Evolutionary conservation across 2,888 invertebrate species (phyloP).

Genomic region (Melipona beecheii): DNA sequence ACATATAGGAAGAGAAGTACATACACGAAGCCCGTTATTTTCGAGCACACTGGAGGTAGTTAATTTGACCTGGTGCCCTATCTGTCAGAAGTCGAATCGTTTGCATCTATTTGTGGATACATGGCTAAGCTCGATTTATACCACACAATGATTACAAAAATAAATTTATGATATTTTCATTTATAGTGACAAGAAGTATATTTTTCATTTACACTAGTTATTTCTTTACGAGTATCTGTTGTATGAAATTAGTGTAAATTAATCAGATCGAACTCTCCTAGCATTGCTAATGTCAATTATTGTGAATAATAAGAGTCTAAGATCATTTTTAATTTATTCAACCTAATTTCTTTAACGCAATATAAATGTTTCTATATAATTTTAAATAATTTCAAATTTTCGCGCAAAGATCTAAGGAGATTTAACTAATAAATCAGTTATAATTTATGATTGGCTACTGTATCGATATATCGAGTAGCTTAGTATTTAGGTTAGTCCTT

Average conservation of each 20-base stretch:
- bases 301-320: not conserved
- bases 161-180: conserved; percentile 29
- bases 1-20: conserved; percentile 15
- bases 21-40: conserved; percentile 66
- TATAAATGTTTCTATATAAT: not conserved
- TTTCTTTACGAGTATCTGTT: not conserved
- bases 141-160: conserved; percentile 38
- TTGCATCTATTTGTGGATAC: conserved; percentile 74
- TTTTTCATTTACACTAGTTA: not conserved
- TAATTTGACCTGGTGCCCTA: conserved; percentile 77
- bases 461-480: conserved; percentile 61
- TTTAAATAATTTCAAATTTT: not conserved
- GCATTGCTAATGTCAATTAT: not conserved
- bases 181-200: not conserved
- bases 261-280: not conserved
- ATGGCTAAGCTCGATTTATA: conserved; percentile 47
- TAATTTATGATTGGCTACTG: conserved; percentile 28
- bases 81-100: conserved; percentile 74
- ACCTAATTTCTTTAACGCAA: not conserved
- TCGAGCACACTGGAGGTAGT: conserved; percentile 66
- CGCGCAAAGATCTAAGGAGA: not conserved
- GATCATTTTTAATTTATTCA: not conserved
- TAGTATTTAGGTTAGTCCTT: conserved; percentile 73
- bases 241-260: not conserved
- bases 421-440: not conserved